Base-by-base conservation (phyloP, 1,140 invertebrate genomes). In the Campoletis sonorensis region DNA sequence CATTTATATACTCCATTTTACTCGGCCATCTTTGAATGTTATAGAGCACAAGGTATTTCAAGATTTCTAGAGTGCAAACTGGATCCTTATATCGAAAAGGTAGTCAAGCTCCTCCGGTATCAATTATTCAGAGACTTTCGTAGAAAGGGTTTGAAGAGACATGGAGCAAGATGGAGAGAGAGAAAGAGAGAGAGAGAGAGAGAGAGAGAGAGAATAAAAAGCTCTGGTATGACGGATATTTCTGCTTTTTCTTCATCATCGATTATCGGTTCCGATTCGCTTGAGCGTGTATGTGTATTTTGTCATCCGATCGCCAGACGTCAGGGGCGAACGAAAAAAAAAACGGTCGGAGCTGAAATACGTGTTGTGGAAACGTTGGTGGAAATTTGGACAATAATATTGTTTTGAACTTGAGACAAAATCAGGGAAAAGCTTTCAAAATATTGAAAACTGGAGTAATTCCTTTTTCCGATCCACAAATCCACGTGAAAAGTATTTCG, bases 191-290 rank as follows among this genome's bases (percentile, higher is more conserved):
- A 58, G 51, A 27, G 18, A 15, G 49, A 54, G 49, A 54, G 13
- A 4, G 13, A 54, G 15, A 15, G 73, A 61, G 64, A 40, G 26
- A 13, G 33, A 79, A 30, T 49, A 18, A 26, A 33, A 15, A 72
- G 40, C 21, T 21, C 51, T 21, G 40, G 45, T 72, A 23, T 72
- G 40, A 72, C 40, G 40, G n/a, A 72, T 72, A 72, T 72, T 72
- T 49, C 18, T 72, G 71, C 26, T 72, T n/a, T 40, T 49, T 15
- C 51, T 49, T 49, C 33, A 40, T 11, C 71, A 72, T 72, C 71
- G 71, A 72, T 72, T 72, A 72, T 72, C 71, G 71, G 71, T 72
- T 40, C 5, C 40, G 71, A 72, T 72, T 72, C 40, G 71, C 51
- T 72, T n/a, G 23, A 13, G 40, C 40, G 33, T 72, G 30, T 49